A percentile compares a stretch with the other conserved stretches of the same genome.
Conservation (phyloP, 2,797 vertebrate species). For the Danio choprae region DNA sequence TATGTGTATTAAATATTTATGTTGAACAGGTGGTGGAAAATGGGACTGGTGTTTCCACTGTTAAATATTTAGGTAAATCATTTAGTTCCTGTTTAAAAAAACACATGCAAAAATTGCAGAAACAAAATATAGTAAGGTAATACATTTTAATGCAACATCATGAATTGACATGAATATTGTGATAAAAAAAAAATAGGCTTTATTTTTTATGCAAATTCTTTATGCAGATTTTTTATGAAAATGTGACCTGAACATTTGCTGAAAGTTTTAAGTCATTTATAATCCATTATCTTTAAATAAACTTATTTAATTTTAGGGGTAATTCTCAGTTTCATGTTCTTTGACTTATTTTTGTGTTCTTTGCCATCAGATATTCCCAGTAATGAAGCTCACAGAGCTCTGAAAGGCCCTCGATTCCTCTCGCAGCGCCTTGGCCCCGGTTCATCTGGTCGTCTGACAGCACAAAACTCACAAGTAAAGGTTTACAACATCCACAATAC, state of each 20-base stretch:
- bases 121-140: not conserved
- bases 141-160: not conserved
- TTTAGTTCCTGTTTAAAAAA: not conserved
- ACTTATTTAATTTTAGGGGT: not conserved
- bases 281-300: not conserved
- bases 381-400: constrained; percentile 55
- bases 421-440: constrained; percentile 60
- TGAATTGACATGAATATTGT: not conserved
- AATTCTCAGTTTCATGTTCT: not conserved
- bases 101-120: not conserved
- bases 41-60: constrained; percentile 64
- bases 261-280: not conserved
- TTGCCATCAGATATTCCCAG: constrained; percentile 66
- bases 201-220: not conserved
- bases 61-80: constrained; percentile 75
- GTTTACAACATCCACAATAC: not conserved
- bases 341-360: constrained; percentile 2
- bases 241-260: not conserved
- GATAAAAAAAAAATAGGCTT: not conserved
- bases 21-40: constrained; percentile 56
- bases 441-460: constrained; percentile 50
- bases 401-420: constrained; percentile 73
- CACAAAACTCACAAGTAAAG: constrained; percentile 34
- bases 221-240: not conserved
- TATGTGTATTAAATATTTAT: not conserved